Conservation (phyloP, 2,888 invertebrate species). For the Leuctra nigra region DNA sequence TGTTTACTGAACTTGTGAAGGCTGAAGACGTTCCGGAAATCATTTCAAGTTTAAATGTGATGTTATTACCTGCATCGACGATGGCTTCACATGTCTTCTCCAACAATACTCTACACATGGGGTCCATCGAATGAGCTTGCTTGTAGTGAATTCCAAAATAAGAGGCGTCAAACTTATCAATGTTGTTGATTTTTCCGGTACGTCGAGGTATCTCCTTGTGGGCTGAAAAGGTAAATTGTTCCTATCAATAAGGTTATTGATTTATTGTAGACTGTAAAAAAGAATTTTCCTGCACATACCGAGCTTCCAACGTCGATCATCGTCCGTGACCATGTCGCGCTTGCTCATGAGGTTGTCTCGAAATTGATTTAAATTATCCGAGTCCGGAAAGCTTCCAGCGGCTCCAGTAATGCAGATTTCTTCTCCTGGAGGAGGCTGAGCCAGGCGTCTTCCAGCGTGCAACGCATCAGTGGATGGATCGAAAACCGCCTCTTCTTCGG, state of each 20-base stretch:
- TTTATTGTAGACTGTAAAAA: no score
- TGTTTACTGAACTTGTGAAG: no score
- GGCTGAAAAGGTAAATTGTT: slow-evolving; percentile 33
- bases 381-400: slow-evolving; percentile 70
- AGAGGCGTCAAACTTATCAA: slow-evolving; percentile 67
- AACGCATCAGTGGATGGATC: neutral
- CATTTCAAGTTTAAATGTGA: no score
- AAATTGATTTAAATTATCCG: slow-evolving; percentile 64
- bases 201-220: slow-evolving; percentile 67
- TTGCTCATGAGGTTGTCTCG: slow-evolving; percentile 57
- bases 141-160: slow-evolving; percentile 71
- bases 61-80: slow-evolving; percentile 69
- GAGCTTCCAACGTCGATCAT: slow-evolving; percentile 41
- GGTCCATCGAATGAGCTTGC: slow-evolving; percentile 70
- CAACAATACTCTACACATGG: slow-evolving; percentile 68
- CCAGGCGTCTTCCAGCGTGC: slow-evolving; percentile 45
- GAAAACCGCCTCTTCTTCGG: neutral
- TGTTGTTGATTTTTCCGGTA: slow-evolving; percentile 61
- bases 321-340: slow-evolving; percentile 51
- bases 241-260: no score
- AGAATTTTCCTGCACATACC: no score
- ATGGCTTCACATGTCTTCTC: slow-evolving; percentile 74
- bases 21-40: no score
- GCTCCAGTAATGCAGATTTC: slow-evolving; percentile 38
- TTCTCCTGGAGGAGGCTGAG: slow-evolving; percentile 52